These are phyloP conservation scores for Lasaia peninsularis DNA, from an alignment of 1,140 invertebrate species.

Conservation along the genomic window DNA sequence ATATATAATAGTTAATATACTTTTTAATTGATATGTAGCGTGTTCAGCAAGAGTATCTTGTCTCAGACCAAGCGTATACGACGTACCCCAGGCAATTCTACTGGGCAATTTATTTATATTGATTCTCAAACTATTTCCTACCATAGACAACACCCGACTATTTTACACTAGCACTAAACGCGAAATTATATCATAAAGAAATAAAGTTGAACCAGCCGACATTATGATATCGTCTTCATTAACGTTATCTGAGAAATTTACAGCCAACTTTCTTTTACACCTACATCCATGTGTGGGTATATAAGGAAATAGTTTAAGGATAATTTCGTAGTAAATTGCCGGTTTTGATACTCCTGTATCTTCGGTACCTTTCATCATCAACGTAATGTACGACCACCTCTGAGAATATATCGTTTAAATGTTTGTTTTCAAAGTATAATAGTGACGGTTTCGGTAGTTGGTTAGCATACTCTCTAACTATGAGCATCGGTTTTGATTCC, in stretches of 20 bases:
- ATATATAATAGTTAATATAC: slow-evolving; percentile 48
- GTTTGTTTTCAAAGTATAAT: too few species aligned
- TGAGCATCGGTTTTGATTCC: too few species aligned
- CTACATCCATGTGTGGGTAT: background rate
- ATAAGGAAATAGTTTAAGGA: too few species aligned
- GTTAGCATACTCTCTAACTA: too few species aligned
- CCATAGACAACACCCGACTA: slow-evolving; percentile 55
- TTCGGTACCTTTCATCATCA: too few species aligned
- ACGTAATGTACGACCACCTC: too few species aligned
- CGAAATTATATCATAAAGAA: slow-evolving; percentile 50
- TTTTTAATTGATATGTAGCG: slow-evolving; percentile 69
- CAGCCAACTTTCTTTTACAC: slow-evolving; percentile 10
- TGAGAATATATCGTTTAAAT: too few species aligned
- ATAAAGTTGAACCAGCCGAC: slow-evolving; percentile 44
- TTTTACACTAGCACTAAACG: slow-evolving; percentile 53
- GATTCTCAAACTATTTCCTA: slow-evolving; percentile 64
- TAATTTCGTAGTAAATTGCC: too few species aligned
- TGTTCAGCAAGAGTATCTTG: slow-evolving; percentile 64
- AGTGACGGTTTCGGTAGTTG: too few species aligned
- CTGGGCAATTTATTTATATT: slow-evolving; percentile 73
- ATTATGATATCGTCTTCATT: slow-evolving; percentile 39
- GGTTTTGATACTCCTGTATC: background rate
- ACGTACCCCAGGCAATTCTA: slow-evolving; percentile 60
- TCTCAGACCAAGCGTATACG: slow-evolving; percentile 38
- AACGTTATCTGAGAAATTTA: slow-evolving; percentile 19